These are phyloP conservation scores for Lasioglossum albipes DNA, from an alignment of 1,140 invertebrate species.

Conservation along the genomic window DNA sequence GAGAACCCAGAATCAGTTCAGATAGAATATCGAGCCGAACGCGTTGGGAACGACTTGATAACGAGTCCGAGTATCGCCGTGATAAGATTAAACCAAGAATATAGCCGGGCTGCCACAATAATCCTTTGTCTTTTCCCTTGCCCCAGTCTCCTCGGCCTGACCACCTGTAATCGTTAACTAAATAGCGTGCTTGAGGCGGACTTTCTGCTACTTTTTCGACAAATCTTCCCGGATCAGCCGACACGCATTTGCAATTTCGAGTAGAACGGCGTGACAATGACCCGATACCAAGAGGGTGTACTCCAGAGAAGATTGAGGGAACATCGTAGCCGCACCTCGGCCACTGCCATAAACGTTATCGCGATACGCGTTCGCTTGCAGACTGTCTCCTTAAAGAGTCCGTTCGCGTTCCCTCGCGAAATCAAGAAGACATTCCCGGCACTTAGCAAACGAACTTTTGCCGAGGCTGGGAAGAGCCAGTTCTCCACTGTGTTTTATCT, in stretches of 20 bases:
- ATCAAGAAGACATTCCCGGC: conserved; percentile 19
- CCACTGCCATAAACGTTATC: conserved; percentile 49
- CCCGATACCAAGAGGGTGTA: not conserved
- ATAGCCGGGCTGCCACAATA: not conserved
- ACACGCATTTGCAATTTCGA: not conserved
- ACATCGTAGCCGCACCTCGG: conserved; percentile 19
- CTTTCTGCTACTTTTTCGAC: not conserved
- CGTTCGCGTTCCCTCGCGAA: conserved; percentile 24
- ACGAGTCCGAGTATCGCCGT: not conserved
- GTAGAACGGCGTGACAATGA: conserved; percentile 4
- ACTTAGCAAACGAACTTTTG: conserved; percentile 34
- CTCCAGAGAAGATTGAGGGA: conserved; percentile 15
- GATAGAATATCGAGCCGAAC: not conserved
- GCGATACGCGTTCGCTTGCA: conserved; percentile 6
- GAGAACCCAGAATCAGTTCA: not conserved
- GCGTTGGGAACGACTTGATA: not conserved
- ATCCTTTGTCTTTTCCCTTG: not conserved
- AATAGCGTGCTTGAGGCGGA: not conserved
- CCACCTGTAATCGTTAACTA: conserved; percentile 1
- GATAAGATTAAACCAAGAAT: conserved; percentile 14
- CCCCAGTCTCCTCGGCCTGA: not conserved
- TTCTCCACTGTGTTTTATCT: conserved; percentile 14
- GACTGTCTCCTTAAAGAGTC: conserved; percentile 9
- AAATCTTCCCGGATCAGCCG: not conserved
- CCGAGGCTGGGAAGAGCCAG: not conserved